Evolutionary conservation across 2,888 invertebrate genomes (phyloP).

Genomic region (Ceratothoa steindachneri): DNA sequence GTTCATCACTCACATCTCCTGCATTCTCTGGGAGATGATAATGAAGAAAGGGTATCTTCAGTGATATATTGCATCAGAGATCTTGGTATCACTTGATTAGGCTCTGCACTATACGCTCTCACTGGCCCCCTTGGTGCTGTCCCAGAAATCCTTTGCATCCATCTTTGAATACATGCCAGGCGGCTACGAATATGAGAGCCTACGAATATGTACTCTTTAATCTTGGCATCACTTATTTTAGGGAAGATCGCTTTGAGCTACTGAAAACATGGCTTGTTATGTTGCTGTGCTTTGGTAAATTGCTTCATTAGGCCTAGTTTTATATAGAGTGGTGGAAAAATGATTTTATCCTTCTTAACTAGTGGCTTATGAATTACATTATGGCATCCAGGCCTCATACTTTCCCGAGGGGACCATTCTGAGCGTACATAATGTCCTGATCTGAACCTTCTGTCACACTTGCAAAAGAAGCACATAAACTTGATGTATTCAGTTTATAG

Average conservation of each 20-base stretch:
- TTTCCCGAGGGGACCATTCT: background rate
- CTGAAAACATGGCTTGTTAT: background rate
- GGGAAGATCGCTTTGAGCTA: background rate
- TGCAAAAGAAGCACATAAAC: slow-evolving; percentile 16
- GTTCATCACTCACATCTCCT: too few species aligned
- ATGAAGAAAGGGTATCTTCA: too few species aligned
- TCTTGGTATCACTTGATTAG: background rate
- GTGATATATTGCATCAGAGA: background rate
- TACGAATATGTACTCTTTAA: background rate
- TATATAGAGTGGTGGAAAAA: background rate
- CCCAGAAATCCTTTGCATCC: background rate
- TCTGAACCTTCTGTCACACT: slow-evolving; percentile 6
- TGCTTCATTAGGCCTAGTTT: background rate
- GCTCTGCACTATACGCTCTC: background rate
- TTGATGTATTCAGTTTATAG: slow-evolving; percentile 21
- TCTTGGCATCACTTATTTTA: background rate
- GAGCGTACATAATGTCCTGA: background rate
- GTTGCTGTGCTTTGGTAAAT: background rate
- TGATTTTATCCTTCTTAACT: background rate
- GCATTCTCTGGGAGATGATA: too few species aligned
- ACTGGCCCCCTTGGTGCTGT: background rate
- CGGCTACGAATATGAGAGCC: background rate
- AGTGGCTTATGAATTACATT: background rate
- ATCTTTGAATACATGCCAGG: background rate
- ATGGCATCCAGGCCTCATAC: background rate